Evolutionary conservation across 2,113 vertebrate genomes (phyloP).

Genomic region (Anarrhichthys ocellatus): DNA sequence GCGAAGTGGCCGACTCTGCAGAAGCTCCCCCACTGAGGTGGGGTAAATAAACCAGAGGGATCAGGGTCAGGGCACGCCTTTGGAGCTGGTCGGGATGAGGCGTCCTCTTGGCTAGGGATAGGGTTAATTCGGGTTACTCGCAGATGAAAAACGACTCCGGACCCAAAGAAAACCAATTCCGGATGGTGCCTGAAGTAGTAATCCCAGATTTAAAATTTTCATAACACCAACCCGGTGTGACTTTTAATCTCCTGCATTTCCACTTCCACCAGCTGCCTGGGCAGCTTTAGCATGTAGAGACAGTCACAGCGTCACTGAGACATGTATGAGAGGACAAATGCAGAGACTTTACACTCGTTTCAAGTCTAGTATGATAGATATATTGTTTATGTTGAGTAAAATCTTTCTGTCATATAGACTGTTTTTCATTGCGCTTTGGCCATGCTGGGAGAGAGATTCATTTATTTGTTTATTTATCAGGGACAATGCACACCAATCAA

Average conservation of each 20-base stretch:
- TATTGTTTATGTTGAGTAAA: not conserved
- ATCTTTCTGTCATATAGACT: too few species aligned
- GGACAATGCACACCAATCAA: too few species aligned
- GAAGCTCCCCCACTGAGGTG: conserved; percentile 26
- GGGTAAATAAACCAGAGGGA: conserved; percentile 47
- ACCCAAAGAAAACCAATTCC: conserved; percentile 65
- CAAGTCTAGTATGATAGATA: too few species aligned
- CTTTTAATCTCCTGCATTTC: conserved; percentile 47
- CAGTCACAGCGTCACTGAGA: not conserved
- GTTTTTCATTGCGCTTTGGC: not conserved
- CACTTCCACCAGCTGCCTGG: conserved; percentile 35
- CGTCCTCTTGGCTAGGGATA: conserved; percentile 43
- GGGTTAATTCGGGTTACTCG: conserved; percentile 68
- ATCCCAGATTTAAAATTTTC: conserved; percentile 56
- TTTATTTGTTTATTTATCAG: too few species aligned
- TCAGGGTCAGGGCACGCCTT: conserved; percentile 41
- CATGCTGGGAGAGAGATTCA: not conserved
- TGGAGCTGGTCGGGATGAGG: conserved; percentile 30
- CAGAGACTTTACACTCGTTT: not conserved
- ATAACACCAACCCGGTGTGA: conserved; percentile 29
- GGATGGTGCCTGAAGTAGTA: conserved; percentile 52
- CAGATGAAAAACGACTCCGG: conserved; percentile 53
- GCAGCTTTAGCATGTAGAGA: conserved; percentile 16
- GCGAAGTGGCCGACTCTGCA: conserved; percentile 30
- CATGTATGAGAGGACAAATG: not conserved